Evolutionary conservation across 2,797 vertebrate species (phyloP), one percentile per base, ranked within the genome.

Genomic region (Cottoperca gobio): DNA sequence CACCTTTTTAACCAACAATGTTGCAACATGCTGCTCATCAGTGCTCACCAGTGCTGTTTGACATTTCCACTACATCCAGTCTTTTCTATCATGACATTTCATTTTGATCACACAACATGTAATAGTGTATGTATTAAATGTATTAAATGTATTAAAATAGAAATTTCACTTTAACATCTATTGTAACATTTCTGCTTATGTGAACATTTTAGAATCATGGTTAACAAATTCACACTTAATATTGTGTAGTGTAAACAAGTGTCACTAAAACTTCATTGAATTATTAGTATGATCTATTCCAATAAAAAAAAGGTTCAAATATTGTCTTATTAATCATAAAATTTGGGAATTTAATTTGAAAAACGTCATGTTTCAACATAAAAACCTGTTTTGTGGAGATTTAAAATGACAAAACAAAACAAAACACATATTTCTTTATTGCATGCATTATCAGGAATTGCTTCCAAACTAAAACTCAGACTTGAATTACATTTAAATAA

Each of bases 381-480:
- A 48, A 64, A 49, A 54, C 0, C 19, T 52, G 24, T 61, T 70
- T 24, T 49, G 42, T 61, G 16, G 9, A 24, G 4, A n/a, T 52
- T 70, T 59, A 19, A 54, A 61, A 60, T 28, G 3, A 23, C 7
- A 16, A 23, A 52, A 45, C 33, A 26, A n/a, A n/a, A n/a, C n/a
- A n/a, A n/a, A n/a, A n/a, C 8, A 31, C 10, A 9, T 33, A 24
- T 45, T 5, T 53, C n/a, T 40, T 49, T 7, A 37, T 11, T 14
- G 12, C 16, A 37, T 0, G 0, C 3, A 24, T 43, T 13, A 16
- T 53, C 19, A 35, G 24, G n/a, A 61, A 54, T 31, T 58, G n/a
- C 58, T 33, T 64, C 12, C 14, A 31, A 62, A 63, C 33, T 24
- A 57, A 73, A 57, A 68, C 31, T 39, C 28, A 50, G n/a, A 42